Conservation (phyloP, 2,113 vertebrate genomes). For the Saimiri boliviensis region DNA sequence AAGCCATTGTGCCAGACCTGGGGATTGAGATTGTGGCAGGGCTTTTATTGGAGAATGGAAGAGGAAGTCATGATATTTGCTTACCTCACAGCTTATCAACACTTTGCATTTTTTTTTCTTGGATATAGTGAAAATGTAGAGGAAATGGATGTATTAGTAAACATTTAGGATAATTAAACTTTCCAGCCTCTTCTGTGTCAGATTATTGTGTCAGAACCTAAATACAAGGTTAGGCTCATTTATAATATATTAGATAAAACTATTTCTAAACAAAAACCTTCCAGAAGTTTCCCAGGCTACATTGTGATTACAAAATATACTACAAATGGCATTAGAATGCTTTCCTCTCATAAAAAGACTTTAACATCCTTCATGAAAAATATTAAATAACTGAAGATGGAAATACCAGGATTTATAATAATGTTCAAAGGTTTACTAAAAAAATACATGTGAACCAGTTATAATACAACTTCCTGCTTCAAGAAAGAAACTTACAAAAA, state of each 20-base stretch:
- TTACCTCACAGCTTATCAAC: neutral
- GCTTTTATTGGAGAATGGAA: slow-evolving; percentile 71
- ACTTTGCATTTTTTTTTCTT: neutral
- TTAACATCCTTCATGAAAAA: neutral
- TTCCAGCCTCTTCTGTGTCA: neutral
- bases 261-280: neutral
- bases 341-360: neutral
- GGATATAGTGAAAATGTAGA: neutral
- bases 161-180: neutral
- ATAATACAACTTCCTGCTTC: neutral
- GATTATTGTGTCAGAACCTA: neutral
- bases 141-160: neutral
- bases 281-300: neutral
- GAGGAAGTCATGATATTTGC: slow-evolving; percentile 15
- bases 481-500: neutral
- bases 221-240: neutral
- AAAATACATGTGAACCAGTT: neutral
- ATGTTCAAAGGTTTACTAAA: neutral
- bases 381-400: neutral
- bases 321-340: neutral
- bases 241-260: neutral
- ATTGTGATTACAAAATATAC: neutral
- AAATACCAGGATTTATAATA: neutral
- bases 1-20: neutral
- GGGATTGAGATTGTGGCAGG: neutral